Evolutionary conservation across 1,140 invertebrate genomes (phyloP), one percentile per base, ranked within the genome.

Genomic region (Papilio dardanus): DNA sequence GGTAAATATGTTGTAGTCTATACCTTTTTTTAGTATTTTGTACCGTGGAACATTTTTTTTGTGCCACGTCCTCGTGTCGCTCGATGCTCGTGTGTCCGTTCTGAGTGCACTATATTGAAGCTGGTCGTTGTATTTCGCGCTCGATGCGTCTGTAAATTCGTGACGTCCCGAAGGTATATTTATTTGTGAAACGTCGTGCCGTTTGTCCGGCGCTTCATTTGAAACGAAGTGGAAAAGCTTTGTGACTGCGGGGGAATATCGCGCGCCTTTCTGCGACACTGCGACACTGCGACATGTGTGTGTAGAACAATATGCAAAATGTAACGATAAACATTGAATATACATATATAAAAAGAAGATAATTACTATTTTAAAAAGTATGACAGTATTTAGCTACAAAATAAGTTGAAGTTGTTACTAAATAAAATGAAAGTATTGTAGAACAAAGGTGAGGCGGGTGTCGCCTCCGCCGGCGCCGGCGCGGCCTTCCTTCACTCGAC

Each of bases 81-180:
- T 58, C 14, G 21, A n/a, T 28, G 8, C 24, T 58, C 54, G 50
- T 28, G 24, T 28, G 19, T 58, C 54, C 54, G 12, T 12, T 58
- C 8, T 3, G 8, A 58, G 21, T 58, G 54, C 54, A 58, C 21
- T 58, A 28, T 58, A 58, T 58, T 58, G 8, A 2, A 58, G 21
- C 54, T 28, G 21, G 3, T 24, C 21, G 21, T 58, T 12, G 54
- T 28, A 58, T 28, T 24, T 58, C 54, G 54, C 3, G 21, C 54
- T 58, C 10, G 21, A 24, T 28, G 54, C 54, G 21, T 14, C 54
- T 58, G 54, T 58, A 58, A 58, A 58, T 58, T 58, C 54, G 19
- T 58, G 24, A 58, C 54, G 54, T 58, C 54, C 54, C 54, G 54
- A 58, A 24, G 54, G 54, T 58, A 58, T 58, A 58, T 58, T 58